Evolutionary conservation across 2,797 vertebrate genomes (phyloP).

Genomic region (Characodon lateralis): DNA sequence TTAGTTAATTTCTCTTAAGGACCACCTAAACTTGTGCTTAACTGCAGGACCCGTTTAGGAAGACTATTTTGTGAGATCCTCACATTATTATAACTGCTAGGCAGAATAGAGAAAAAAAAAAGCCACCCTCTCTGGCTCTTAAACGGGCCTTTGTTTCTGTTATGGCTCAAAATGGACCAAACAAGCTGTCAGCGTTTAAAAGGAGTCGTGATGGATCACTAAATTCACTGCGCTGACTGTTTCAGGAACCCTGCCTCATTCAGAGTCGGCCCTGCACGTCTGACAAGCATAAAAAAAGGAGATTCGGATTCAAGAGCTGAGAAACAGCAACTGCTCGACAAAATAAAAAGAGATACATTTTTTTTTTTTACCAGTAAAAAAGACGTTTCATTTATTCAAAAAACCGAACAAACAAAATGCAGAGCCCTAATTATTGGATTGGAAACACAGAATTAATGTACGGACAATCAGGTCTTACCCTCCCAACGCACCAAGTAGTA

Average conservation of each 20-base stretch:
- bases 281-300: background rate
- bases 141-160: constrained; percentile 71
- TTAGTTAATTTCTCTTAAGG: constrained; percentile 43
- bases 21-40: constrained; percentile 42
- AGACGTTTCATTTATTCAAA: background rate
- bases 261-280: constrained; percentile 28
- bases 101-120: background rate
- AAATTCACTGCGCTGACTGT: constrained; percentile 40
- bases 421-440: background rate
- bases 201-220: constrained; percentile 76
- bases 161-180: constrained; percentile 64
- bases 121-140: constrained; percentile 31
- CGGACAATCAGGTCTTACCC: background rate
- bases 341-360: background rate
- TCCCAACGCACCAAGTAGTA: background rate
- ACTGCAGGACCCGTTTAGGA: constrained; percentile 28
- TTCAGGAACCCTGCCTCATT: constrained; percentile 16
- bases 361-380: background rate
- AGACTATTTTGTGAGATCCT: constrained; percentile 32
- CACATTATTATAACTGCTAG: constrained; percentile 28
- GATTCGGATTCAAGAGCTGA: background rate
- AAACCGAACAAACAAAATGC: background rate
- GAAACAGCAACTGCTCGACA: background rate
- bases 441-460: background rate
- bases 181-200: constrained; percentile 67